These are phyloP conservation scores for Hemicentrotus pulcherrimus DNA, from an alignment of 35 echinoderm and acorn worm species.

Conservation along the genomic window DNA sequence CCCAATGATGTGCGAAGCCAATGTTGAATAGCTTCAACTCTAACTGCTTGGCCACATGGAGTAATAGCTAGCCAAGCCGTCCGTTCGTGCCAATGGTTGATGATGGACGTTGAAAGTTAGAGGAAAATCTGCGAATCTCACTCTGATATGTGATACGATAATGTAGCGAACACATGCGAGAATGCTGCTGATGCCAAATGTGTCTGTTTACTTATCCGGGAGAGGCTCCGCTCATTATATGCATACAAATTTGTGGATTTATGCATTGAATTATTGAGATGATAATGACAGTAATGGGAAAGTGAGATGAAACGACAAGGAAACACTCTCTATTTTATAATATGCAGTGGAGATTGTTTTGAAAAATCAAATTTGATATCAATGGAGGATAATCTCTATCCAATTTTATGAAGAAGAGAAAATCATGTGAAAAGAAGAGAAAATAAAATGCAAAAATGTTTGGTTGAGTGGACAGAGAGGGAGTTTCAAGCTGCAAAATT, in stretches of 20 bases:
- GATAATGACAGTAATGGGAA: not conserved
- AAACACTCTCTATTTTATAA: not conserved
- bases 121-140: not conserved
- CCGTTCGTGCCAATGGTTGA: not conserved
- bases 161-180: not conserved
- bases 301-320: not conserved
- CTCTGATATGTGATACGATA: not conserved
- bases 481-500: too few relatives aligned
- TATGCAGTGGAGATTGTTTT: not conserved
- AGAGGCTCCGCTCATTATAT: not conserved
- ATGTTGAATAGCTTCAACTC: not conserved
- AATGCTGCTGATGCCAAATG: not conserved
- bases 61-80: not conserved
- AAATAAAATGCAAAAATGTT: not conserved
- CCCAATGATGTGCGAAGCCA: not conserved
- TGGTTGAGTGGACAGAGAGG: too few relatives aligned
- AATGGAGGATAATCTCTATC: not conserved
- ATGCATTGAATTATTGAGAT: not conserved
- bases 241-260: not conserved
- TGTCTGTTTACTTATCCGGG: not conserved
- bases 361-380: not conserved
- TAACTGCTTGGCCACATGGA: not conserved
- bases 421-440: not conserved
- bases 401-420: not conserved
- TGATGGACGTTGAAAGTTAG: slow-evolving; percentile 4